Evolutionary conservation across 92 coral and sea anemone species (phyloP).

Genomic region (Porites evermanni): DNA sequence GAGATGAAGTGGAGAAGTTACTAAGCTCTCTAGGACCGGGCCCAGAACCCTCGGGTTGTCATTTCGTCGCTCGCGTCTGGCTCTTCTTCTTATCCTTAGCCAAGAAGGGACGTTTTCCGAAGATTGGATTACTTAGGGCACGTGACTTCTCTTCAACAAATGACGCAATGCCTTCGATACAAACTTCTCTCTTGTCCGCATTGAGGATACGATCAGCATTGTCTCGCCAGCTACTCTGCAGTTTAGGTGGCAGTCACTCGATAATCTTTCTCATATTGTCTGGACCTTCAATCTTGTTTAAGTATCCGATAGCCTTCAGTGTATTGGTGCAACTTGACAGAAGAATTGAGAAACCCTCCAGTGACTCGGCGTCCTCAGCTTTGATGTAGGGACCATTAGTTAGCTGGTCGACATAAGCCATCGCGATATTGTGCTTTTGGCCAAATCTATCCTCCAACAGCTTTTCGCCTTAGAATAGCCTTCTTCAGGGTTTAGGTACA

Average conservation of each 20-base stretch:
- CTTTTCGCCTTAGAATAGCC: no score
- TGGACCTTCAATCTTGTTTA: conserved; percentile 45
- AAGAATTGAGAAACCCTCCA: conserved; percentile 33
- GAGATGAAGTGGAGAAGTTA: not conserved
- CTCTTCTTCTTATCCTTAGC: not conserved
- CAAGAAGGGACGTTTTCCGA: conserved; percentile 30
- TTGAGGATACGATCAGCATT: conserved; percentile 51
- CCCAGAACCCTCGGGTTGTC: not conserved
- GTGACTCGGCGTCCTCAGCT: conserved; percentile 50
- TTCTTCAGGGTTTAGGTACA: no score
- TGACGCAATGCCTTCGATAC: conserved; percentile 47
- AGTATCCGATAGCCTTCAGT: conserved; percentile 35
- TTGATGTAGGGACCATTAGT: conserved; percentile 5
- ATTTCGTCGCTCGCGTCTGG: not conserved
- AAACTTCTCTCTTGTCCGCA: conserved; percentile 39
- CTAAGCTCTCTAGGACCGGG: not conserved
- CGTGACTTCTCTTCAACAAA: conserved; percentile 62
- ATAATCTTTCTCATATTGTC: conserved; percentile 41
- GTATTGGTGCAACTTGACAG: conserved; percentile 49
- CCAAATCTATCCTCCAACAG: no score
- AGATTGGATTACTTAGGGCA: conserved; percentile 47
- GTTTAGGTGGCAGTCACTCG: conserved; percentile 38
- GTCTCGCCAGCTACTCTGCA: conserved; percentile 53
- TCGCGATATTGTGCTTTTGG: no score
- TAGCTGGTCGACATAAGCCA: no score